Evolutionary conservation across 2,113 vertebrate species (phyloP), one percentile per base, ranked within the genome.

Genomic region (Eclectus roratus): DNA sequence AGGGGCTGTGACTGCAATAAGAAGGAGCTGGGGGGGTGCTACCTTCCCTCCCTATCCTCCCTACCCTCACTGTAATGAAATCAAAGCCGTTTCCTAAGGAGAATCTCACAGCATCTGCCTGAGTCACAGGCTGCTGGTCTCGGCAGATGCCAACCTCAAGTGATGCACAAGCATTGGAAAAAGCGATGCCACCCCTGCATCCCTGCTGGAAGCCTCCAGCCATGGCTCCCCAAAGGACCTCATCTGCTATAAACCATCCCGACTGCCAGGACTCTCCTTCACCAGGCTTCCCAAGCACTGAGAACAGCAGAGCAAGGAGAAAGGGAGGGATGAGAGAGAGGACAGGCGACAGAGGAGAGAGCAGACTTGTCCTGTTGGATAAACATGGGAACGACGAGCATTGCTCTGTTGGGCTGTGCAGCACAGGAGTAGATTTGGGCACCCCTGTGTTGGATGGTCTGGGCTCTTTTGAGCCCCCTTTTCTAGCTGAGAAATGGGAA

Each of bases 121-220:
- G 37, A 60, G 27, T 39, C 69, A 53, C 37, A 9, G 20, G 69
- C 37, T 41, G 49, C 49, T 52, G 49, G 28, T 41, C 70, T 29
- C 4, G 0, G 19, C 13, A 79, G 53, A 41, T 0, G 1, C 46
- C 1, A 1, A 39, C 27, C 58, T n/a, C 28, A 35, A 47, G 46
- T 1, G 0, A 31, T n/a, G 35, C 47, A 55, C 1, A 0, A 73
- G 23, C n/a, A 68, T 29, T 49, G 41, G 11, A 5, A 24, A 74
- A 66, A 68, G 28, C 15, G 1, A 1, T 44, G 11, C 11, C 17
- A 11, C 31, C 37, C 41, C 27, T 2, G 1, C n/a, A 12, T 49
- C 28, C 1, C 25, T 13, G 2, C 11, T 17, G 1, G 28, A 5
- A 68, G 10, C n/a, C 23, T n/a, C n/a, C 4, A 3, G 19, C 21